A percentile compares a stretch with the other conserved stretches of the same genome.
Evolutionary conservation across 2,797 vertebrate species (phyloP).

Genomic region (Neomorphus geoffroyi): DNA sequence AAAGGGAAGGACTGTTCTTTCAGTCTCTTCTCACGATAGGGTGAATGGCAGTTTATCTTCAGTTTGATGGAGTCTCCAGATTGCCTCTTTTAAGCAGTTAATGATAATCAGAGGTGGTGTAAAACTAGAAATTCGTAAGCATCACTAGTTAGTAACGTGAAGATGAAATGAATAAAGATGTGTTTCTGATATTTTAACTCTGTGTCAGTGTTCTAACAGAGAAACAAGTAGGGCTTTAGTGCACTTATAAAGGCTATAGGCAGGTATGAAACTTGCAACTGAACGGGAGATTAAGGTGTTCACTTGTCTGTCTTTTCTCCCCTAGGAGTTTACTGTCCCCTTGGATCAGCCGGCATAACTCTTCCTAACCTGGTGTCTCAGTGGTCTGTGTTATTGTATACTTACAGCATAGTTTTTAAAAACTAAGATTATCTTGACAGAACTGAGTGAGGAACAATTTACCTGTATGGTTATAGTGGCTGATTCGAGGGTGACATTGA

Average conservation of each 20-base stretch:
- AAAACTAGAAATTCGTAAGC: background rate
- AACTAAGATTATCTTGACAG: background rate
- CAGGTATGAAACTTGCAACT: background rate
- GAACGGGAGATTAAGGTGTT: background rate
- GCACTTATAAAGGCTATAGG: background rate
- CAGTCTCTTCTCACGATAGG: background rate
- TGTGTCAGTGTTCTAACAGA: background rate
- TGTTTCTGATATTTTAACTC: background rate
- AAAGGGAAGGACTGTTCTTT: background rate
- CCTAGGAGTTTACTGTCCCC: background rate
- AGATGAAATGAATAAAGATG: background rate
- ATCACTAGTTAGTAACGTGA: background rate
- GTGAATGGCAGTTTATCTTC: background rate
- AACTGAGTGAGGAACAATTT: accelerated
- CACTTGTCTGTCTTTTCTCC: background rate
- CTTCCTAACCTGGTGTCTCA: background rate
- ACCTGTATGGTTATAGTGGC: accelerated
- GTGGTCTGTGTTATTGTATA: background rate
- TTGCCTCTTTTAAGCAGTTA: background rate
- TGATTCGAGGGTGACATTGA: background rate
- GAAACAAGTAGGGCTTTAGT: background rate
- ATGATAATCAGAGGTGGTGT: background rate
- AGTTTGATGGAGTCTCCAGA: background rate
- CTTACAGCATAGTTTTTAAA: background rate
- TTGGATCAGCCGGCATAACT: background rate